Evolutionary conservation across 2,113 vertebrate species (phyloP).

Genomic region (Salvelinus sp.): DNA sequence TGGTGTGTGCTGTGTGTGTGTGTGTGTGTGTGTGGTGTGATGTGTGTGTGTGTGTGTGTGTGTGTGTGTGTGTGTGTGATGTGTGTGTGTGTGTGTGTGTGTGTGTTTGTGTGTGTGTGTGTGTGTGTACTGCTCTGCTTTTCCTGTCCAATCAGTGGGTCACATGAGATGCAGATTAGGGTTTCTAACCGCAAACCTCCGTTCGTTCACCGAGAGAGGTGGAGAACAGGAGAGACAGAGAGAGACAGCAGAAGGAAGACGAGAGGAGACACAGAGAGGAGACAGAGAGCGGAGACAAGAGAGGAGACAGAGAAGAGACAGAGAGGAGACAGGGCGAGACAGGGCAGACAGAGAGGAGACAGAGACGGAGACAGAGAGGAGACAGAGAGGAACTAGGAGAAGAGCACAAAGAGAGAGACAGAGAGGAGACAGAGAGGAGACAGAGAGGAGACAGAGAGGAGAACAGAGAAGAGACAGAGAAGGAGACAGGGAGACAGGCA

Average conservation of each 20-base stretch:
- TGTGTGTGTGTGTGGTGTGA: not conserved
- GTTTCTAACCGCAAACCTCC: slow-evolving; percentile 73
- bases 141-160: slow-evolving; percentile 71
- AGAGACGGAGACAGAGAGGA: not conserved
- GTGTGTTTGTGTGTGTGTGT: slow-evolving; percentile 15
- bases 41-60: slow-evolving; percentile 2
- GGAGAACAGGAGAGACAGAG: not conserved
- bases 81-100: slow-evolving; percentile 18
- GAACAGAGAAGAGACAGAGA: not conserved
- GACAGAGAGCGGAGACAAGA: not conserved
- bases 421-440: not conserved
- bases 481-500: slow-evolving; percentile 12
- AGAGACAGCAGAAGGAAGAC: not conserved
- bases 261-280: not conserved
- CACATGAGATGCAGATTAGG: slow-evolving; percentile 75
- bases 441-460: not conserved
- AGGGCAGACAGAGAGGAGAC: not conserved
- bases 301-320: not conserved
- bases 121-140: slow-evolving; percentile 60
- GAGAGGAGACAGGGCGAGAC: slow-evolving; percentile 1
- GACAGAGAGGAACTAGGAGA: not conserved
- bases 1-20: too few relatives aligned
- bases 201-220: slow-evolving; percentile 53
- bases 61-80: slow-evolving; percentile 6
- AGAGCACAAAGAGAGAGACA: not conserved